These are phyloP conservation scores for Halichoerus grypus DNA, from an alignment of 2,113 vertebrate genomes.

Conservation along the genomic window DNA sequence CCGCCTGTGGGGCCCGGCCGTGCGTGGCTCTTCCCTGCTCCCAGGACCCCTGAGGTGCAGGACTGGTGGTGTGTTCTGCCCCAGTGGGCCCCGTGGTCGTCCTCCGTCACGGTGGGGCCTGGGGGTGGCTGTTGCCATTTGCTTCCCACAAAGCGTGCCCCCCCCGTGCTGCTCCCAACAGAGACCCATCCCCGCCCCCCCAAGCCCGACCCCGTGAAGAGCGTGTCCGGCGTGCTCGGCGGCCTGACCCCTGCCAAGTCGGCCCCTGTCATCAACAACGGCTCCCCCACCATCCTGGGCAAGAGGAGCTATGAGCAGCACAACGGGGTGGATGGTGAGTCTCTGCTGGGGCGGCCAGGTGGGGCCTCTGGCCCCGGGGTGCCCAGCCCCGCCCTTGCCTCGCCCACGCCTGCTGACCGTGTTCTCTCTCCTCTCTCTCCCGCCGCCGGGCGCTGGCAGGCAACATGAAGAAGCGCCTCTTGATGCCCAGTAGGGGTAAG, in stretches of 20 bases:
- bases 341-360: neutral
- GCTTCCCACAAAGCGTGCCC: fast-evolving
- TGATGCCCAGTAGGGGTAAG: constrained; percentile 94
- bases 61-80: fast-evolving
- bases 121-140: neutral
- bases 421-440: constrained; percentile 87
- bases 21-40: fast-evolving
- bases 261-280: constrained; percentile 96
- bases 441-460: constrained; percentile 88
- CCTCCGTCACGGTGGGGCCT: fast-evolving
- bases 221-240: constrained; percentile 90
- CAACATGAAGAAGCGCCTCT: constrained; percentile 92
- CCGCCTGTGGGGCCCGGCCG: neutral
- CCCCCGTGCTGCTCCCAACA: constrained; percentile 67
- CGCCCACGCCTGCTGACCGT: constrained; percentile 73
- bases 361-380: neutral
- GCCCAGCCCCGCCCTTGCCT: neutral
- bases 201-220: constrained; percentile 92
- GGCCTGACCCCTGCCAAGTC: constrained; percentile 95
- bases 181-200: constrained; percentile 96
- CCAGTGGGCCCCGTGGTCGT: fast-evolving
- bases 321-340: constrained; percentile 97
- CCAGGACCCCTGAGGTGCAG: neutral
- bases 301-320: constrained; percentile 98
- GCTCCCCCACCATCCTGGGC: constrained; percentile 98